Evolutionary conservation across 2,888 invertebrate genomes (phyloP), one percentile per base, ranked within the genome.

Genomic region (Nomada fucata): DNA sequence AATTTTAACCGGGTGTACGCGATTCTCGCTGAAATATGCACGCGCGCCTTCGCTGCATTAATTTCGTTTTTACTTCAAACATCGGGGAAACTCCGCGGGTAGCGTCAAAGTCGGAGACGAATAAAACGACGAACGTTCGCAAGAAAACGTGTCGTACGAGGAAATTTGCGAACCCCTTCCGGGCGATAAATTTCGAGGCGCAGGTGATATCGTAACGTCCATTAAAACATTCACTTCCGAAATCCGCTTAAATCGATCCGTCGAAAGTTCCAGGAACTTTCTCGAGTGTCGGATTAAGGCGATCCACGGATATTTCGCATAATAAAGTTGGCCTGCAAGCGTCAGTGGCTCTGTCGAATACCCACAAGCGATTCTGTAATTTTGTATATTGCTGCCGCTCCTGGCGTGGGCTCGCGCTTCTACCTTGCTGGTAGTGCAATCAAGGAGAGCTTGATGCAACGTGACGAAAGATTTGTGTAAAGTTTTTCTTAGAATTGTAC

Each of bases 171-270:
- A 63, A 26, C 29, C 52, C 68, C 59, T 47, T 47, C 53, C 20
- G 13, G 20, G 11, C 72, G 57, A 81, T 81, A 81, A 79, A 81
- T 64, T 81, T 36, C 15, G 11, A 13, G 52, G 42, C n/a, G 44
- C 23, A 42, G 63, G 44, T 67, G 71, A 65, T 59, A 36, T 47
- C n/a, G 65, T 23, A 11, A 53, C 59, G 72, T 59, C 73, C 67
- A 74, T 79, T 81, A 79, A 81, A 81, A 79, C 74, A 79, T 74
- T 52, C 74, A 65, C 68, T 74, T 57, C 55, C 55, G 74, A 79
- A 81, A 36, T 81, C 79, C 79, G 79, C 74, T 81, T 74, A 79
- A 79, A 70, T 70, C 75, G 79, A 82, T 79, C 70, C 59, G 57
- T n/a, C 55, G 69, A 60, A 82, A 76, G 76, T 80, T 80, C 61